Percentiles rank a stretch among this genome's conserved stretches.
These are phyloP conservation scores for Buathra laborator DNA, from an alignment of 2,888 invertebrate genomes.

Conservation along the genomic window DNA sequence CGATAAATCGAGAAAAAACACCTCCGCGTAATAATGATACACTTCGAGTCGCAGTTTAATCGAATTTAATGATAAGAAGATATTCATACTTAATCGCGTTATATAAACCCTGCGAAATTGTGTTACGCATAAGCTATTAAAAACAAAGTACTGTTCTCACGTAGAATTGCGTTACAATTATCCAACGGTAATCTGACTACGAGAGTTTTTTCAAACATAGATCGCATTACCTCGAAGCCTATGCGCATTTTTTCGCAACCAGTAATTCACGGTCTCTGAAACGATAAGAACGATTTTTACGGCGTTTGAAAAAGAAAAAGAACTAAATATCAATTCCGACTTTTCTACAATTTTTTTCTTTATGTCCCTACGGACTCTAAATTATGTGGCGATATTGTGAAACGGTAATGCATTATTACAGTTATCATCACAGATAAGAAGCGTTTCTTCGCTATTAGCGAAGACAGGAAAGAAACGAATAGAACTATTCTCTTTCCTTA, in stretches of 20 bases:
- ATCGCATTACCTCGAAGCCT: neutral
- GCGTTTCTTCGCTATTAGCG: neutral
- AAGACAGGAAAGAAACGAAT: neutral
- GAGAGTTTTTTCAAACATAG: slow-evolving; percentile 11
- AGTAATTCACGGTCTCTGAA: neutral
- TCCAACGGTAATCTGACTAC: neutral
- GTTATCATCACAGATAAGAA: neutral
- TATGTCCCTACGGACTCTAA: neutral
- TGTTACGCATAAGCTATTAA: neutral
- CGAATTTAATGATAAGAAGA: neutral
- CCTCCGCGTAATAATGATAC: no score
- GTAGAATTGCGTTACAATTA: slow-evolving; percentile 3
- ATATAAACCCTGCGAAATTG: neutral
- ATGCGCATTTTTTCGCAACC: neutral
- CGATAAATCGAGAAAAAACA: no score
- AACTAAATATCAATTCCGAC: neutral
- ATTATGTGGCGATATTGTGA: neutral
- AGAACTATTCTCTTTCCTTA: neutral
- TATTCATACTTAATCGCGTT: slow-evolving; percentile 68
- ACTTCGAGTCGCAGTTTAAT: no score
- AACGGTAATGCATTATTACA: neutral
- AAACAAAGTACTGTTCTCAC: neutral
- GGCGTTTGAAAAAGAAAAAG: neutral
- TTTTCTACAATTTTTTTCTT: slow-evolving; percentile 2
- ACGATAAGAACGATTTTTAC: slow-evolving; percentile 11